Conservation (phyloP, 2,797 vertebrate genomes). For the Tympanoctomys barrerae region DNA sequence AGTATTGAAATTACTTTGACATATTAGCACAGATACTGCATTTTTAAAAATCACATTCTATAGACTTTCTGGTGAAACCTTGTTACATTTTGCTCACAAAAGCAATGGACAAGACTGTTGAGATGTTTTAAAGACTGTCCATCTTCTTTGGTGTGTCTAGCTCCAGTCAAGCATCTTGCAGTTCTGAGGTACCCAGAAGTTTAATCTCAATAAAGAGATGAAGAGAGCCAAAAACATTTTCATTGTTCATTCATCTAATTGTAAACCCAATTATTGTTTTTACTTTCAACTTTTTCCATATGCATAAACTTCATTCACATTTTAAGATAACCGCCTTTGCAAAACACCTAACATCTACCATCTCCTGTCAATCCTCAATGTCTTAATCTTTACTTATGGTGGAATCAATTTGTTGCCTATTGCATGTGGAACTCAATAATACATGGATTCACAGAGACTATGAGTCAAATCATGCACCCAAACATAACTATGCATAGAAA, state of each 20-base stretch:
- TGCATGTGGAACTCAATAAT: neutral
- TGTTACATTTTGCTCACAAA: neutral
- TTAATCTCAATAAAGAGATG: neutral
- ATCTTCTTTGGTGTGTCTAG: neutral
- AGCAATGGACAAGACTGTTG: neutral
- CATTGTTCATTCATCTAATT: neutral
- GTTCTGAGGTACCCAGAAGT: neutral
- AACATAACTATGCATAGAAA: neutral
- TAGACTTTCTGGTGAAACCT: neutral
- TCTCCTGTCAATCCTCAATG: neutral
- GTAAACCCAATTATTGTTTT: neutral
- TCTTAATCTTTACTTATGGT: neutral
- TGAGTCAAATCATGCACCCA: neutral
- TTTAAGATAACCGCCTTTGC: neutral
- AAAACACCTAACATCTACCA: neutral
- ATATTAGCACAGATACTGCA: neutral
- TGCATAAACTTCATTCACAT: neutral
- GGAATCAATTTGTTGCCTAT: neutral
- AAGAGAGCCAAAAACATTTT: neutral
- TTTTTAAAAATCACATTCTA: neutral
- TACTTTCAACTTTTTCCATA: neutral
- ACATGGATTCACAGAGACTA: neutral
- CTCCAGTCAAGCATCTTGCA: too few species aligned
- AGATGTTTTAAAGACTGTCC: fast-evolving
- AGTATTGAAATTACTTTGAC: neutral